phyloP scores from a whole-genome alignment of 2,888 invertebrate species.

The Drosophila setosimentum region DNA sequence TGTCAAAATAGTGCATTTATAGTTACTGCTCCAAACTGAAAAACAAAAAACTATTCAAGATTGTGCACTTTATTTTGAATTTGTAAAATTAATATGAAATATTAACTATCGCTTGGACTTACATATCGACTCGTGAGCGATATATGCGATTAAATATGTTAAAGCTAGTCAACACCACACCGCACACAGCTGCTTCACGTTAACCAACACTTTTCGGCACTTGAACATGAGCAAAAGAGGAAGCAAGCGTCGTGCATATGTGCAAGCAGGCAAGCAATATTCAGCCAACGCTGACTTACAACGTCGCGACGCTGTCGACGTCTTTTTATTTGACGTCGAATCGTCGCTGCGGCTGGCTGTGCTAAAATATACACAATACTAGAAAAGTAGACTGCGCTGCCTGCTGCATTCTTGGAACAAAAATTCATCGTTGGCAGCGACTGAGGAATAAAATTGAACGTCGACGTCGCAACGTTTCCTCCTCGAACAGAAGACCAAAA shows the following conservation, averaged over 20 bases:
- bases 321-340: conserved; percentile 64
- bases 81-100: background rate
- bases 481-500: conserved; percentile 73
- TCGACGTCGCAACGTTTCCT: conserved; percentile 78
- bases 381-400: conserved; percentile 65
- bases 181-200: background rate
- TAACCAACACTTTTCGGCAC: conserved; percentile 41
- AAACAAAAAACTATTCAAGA: background rate
- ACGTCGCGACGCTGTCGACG: conserved; percentile 69
- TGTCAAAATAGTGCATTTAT: no score
- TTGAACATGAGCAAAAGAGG: conserved; percentile 63
- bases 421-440: conserved; percentile 77
- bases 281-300: conserved; percentile 58
- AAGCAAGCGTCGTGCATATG: conserved; percentile 42
- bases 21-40: background rate
- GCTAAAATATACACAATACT: conserved; percentile 61
- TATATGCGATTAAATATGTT: conserved; percentile 1
- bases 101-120: conserved; percentile 14
- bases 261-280: conserved; percentile 47
- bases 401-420: conserved; percentile 69
- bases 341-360: conserved; percentile 68
- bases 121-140: background rate
- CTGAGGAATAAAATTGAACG: conserved; percentile 78
- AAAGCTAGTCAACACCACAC: conserved; percentile 25
- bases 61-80: background rate